Conservation (phyloP, 2,888 invertebrate species). For the Pyrrhia umbra region DNA sequence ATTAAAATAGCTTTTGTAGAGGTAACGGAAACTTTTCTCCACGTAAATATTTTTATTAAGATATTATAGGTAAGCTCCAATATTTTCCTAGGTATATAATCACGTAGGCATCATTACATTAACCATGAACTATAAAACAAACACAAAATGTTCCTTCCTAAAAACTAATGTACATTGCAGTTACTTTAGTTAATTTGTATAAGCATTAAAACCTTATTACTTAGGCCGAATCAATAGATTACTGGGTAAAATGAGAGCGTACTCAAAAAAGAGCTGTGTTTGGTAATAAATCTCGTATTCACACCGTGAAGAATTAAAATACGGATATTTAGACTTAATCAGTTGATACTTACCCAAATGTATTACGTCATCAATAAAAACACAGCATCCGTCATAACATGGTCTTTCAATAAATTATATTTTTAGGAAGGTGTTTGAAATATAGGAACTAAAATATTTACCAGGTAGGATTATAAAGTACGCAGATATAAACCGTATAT, state of each 20-base stretch:
- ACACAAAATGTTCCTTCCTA: conserved; percentile 15
- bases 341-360: too few relatives aligned
- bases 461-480: not conserved
- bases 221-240: conserved; percentile 50
- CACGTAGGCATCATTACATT: conserved; percentile 8
- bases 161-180: not conserved
- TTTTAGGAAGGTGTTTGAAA: conserved; percentile 12
- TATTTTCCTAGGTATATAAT: conserved; percentile 12
- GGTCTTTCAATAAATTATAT: not conserved
- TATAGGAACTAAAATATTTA: not conserved
- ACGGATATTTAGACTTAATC: too few relatives aligned
- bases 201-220: conserved; percentile 9
- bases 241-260: conserved; percentile 1
- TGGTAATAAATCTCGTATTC: too few relatives aligned
- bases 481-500: not conserved
- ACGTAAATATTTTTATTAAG: not conserved
- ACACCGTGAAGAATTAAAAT: too few relatives aligned
- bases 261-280: not conserved
- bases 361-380: too few relatives aligned
- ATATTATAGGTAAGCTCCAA: conserved; percentile 7
- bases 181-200: conserved; percentile 13
- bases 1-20: not conserved
- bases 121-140: conserved; percentile 5
- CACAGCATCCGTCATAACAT: too few relatives aligned
- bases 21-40: not conserved